phyloP scores from a whole-genome alignment of 2,888 invertebrate genomes.

The Myathropa florea region DNA sequence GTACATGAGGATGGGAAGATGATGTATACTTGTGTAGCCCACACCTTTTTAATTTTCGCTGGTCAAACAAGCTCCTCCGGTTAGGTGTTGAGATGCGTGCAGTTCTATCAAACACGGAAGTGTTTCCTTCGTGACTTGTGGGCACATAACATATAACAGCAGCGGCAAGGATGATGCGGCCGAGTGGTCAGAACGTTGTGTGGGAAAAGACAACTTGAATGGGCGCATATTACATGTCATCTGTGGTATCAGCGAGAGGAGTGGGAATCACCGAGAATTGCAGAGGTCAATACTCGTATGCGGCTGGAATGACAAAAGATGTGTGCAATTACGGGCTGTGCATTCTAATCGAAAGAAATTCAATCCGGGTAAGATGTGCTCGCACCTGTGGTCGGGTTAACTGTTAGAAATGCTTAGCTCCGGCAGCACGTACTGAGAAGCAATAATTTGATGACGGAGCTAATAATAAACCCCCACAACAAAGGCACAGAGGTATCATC shows the following conservation, averaged over 20 bases:
- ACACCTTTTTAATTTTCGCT: constrained; percentile 34
- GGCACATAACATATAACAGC: background rate
- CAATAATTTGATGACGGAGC: background rate
- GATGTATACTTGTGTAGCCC: background rate
- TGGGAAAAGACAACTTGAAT: background rate
- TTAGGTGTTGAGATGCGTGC: constrained; percentile 1
- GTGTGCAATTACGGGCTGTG: background rate
- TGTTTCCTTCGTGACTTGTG: constrained; percentile 22
- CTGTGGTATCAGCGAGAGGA: constrained; percentile 6
- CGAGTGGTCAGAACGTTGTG: constrained; percentile 37
- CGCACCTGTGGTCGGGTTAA: background rate
- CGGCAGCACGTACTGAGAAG: background rate
- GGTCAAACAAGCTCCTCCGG: constrained; percentile 56
- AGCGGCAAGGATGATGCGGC: background rate
- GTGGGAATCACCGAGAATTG: background rate
- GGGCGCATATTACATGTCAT: constrained; percentile 41
- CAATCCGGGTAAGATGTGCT: background rate
- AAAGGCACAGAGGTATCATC: background rate
- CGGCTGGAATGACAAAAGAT: constrained; percentile 12
- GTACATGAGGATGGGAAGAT: background rate
- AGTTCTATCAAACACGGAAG: constrained; percentile 62
- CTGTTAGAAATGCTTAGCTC: background rate
- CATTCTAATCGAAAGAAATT: constrained; percentile 12
- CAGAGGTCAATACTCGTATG: constrained; percentile 59
- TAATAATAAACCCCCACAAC: background rate